phyloP scores from a whole-genome alignment of 2,113 vertebrate genomes.

The Casuarius casuarius region DNA sequence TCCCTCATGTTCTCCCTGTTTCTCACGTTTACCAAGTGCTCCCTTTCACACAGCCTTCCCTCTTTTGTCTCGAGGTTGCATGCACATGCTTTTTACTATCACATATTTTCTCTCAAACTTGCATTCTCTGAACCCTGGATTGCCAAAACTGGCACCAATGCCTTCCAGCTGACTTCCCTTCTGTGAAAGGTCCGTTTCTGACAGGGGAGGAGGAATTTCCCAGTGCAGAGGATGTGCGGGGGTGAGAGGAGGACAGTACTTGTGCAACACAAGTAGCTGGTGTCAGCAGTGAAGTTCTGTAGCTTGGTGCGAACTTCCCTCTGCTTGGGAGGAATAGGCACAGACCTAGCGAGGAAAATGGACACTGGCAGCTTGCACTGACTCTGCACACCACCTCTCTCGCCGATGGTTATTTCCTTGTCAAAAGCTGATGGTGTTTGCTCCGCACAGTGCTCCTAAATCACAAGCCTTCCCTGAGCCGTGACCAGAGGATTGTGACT shows the following conservation, averaged over 20 bases:
- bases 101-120: background rate
- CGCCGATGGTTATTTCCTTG: background rate
- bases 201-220: background rate
- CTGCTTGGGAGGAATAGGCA: background rate
- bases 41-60: background rate
- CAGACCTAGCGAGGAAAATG: background rate
- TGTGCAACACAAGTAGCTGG: background rate
- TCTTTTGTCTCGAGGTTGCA: background rate
- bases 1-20: background rate
- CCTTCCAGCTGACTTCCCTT: slow-evolving; percentile 20
- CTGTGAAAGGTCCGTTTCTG: slow-evolving; percentile 1
- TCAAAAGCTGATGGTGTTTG: background rate
- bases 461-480: background rate
- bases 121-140: background rate
- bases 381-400: background rate
- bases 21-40: background rate
- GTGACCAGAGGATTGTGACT: background rate
- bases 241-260: background rate
- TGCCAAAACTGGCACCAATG: background rate
- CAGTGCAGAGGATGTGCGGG: background rate
- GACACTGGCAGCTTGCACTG: background rate
- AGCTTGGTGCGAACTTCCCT: background rate
- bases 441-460: background rate
- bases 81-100: background rate
- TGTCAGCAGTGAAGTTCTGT: slow-evolving; percentile 2